Base-by-base conservation (phyloP, 2,888 invertebrate genomes). In the Linyphia triangularis region DNA sequence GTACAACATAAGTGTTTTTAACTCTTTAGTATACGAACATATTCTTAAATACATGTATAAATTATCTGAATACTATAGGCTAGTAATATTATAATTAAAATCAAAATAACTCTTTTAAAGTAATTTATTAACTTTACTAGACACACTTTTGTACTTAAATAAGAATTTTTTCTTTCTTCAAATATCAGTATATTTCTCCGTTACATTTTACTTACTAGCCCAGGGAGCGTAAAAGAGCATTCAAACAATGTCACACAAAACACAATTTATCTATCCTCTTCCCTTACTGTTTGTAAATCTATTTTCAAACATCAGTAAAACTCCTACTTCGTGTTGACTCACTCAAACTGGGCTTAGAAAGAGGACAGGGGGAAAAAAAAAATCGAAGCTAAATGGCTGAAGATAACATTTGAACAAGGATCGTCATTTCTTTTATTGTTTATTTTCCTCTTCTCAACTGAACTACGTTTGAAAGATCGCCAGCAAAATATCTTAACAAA, bases 161-260 rank as follows among this genome's bases (percentile, higher is more conserved):
- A n/a, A 51, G n/a, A n/a, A n/a, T n/a, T n/a, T n/a, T n/a, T n/a
- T n/a, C n/a, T n/a, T n/a, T n/a, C n/a, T n/a, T n/a, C n/a, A n/a
- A n/a, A n/a, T n/a, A n/a, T n/a, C n/a, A n/a, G n/a, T n/a, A n/a
- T n/a, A n/a, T n/a, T n/a, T n/a, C n/a, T n/a, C n/a, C n/a, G n/a
- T n/a, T n/a, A n/a, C n/a, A n/a, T n/a, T n/a, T n/a, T n/a, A n/a
- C n/a, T n/a, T n/a, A n/a, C n/a, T n/a, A 30, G 19, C 19, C 3
- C 4, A 30, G n/a, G 59, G 59, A 33, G 59, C 10, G 28, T 22
- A 10, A 65, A 59, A 30, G 33, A 73, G 30, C 73, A 28, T 57
- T 22, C 24, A 57, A 73, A 73, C 73, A 73, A 73, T 73, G 73
- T 51, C 26, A 28, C 43, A 26, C 43, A 70, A 70, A 73, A 73